These are phyloP conservation scores for Arizona elegans DNA, from an alignment of 2,113 vertebrate species.

Conservation along the genomic window DNA sequence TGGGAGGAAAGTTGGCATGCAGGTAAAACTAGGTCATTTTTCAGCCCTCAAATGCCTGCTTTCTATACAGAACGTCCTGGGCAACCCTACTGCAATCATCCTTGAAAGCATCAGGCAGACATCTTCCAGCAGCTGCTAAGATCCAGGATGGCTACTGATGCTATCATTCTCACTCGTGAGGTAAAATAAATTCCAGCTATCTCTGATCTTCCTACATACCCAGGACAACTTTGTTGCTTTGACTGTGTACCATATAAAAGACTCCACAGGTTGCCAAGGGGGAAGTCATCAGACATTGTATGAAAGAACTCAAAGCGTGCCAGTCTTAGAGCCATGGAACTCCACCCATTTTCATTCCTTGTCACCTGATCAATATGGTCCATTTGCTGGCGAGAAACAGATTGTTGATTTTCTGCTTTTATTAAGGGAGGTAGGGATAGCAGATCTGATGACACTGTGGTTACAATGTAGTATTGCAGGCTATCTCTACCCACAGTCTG, in stretches of 20 bases:
- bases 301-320: background rate
- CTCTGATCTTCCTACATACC: background rate
- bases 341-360: background rate
- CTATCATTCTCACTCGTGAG: background rate
- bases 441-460: background rate
- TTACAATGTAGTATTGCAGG: background rate
- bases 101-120: background rate
- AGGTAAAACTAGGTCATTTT: background rate
- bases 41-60: background rate
- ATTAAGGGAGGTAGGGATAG: background rate
- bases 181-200: background rate
- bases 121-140: background rate
- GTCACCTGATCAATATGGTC: background rate
- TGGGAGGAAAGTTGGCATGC: constrained; percentile 18
- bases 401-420: background rate
- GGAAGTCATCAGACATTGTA: background rate
- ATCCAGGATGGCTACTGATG: background rate
- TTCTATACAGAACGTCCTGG: background rate
- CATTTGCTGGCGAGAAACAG: background rate
- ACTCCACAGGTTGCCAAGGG: background rate
- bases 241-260: too few relatives aligned
- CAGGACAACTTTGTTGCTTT: background rate
- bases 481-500: background rate
- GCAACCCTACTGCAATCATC: background rate
- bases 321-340: background rate